A percentile compares a stretch with the other conserved stretches of the same genome.
Evolutionary conservation across 2,888 invertebrate species (phyloP).

Genomic region (Corbicula japonica): DNA sequence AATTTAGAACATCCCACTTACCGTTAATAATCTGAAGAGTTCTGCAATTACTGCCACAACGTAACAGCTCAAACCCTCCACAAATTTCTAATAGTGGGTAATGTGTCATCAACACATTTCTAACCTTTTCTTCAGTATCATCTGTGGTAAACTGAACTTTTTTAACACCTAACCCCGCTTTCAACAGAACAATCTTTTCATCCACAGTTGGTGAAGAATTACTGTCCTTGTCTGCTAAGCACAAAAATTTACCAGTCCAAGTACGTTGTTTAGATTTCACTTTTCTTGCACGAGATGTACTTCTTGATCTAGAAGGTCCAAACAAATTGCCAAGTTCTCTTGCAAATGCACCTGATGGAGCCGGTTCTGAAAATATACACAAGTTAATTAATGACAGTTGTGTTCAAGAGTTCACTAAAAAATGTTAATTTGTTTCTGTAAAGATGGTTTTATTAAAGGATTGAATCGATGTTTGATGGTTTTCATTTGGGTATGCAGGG

Average conservation of each 20-base stretch:
- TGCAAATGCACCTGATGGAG: constrained; percentile 16
- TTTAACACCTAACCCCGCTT: constrained; percentile 19
- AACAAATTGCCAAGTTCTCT: constrained; percentile 27
- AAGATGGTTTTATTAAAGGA: too few relatives aligned
- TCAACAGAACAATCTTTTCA: constrained; percentile 10
- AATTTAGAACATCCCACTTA: constrained; percentile 14
- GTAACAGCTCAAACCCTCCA: constrained; percentile 18
- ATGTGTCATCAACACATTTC: constrained; percentile 10
- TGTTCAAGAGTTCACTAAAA: too few relatives aligned
- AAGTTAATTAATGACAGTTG: too few relatives aligned
- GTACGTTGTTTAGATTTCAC: constrained; percentile 4
- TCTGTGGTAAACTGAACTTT: constrained; percentile 10
- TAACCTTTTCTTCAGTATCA: constrained; percentile 18
- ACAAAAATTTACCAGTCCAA: constrained; percentile 26
- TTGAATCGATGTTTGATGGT: too few relatives aligned
- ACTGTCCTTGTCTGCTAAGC: constrained; percentile 19
- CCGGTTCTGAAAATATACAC: constrained; percentile 22
- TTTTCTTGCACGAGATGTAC: constrained; percentile 2
- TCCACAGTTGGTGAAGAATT: constrained; percentile 3
- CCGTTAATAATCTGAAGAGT: constrained; percentile 7
- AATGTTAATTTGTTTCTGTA: too few relatives aligned
- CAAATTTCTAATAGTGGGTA: constrained; percentile 18
- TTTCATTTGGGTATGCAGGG: too few relatives aligned
- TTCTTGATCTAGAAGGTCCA: constrained; percentile 37
- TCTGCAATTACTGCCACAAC: constrained; percentile 7